These are phyloP conservation scores for Drosophila pruinosa DNA, from an alignment of 1,140 invertebrate genomes.

Conservation along the genomic window DNA sequence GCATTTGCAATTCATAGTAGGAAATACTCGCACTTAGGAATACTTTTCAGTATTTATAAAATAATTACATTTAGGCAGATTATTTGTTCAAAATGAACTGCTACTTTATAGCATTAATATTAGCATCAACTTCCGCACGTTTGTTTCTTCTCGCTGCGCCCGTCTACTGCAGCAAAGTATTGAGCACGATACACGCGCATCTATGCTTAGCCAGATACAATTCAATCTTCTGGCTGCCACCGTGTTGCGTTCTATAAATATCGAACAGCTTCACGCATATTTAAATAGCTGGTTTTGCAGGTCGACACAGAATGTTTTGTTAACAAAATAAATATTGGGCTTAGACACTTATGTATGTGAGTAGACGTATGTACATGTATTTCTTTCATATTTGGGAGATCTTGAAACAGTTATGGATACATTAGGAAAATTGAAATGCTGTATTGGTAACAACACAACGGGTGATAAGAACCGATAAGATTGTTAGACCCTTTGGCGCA, in stretches of 20 bases:
- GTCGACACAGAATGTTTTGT: slow-evolving; percentile 11
- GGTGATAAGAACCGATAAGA: background rate
- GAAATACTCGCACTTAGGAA: no score
- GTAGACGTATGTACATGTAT: background rate
- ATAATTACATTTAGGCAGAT: no score
- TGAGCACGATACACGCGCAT: background rate
- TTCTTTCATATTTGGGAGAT: background rate
- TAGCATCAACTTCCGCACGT: background rate
- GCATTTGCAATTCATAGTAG: no score
- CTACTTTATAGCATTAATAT: no score
- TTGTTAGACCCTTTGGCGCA: slow-evolving; percentile 83
- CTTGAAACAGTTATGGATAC: background rate
- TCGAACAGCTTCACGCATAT: slow-evolving; percentile 27
- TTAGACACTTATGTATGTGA: background rate
- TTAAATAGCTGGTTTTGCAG: slow-evolving; percentile 43
- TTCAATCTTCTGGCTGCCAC: background rate
- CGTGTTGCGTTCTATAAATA: slow-evolving; percentile 55
- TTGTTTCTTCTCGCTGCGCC: background rate
- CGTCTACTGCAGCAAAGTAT: background rate
- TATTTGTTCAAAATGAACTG: no score
- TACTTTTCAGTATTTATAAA: no score
- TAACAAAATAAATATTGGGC: slow-evolving; percentile 80
- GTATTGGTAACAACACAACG: background rate
- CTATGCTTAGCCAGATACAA: slow-evolving; percentile 1
- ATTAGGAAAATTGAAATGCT: background rate